Percentiles rank a stretch among this genome's conserved stretches.
phyloP scores from a whole-genome alignment of 1,140 invertebrate genomes.

The Drosophila hydei region DNA sequence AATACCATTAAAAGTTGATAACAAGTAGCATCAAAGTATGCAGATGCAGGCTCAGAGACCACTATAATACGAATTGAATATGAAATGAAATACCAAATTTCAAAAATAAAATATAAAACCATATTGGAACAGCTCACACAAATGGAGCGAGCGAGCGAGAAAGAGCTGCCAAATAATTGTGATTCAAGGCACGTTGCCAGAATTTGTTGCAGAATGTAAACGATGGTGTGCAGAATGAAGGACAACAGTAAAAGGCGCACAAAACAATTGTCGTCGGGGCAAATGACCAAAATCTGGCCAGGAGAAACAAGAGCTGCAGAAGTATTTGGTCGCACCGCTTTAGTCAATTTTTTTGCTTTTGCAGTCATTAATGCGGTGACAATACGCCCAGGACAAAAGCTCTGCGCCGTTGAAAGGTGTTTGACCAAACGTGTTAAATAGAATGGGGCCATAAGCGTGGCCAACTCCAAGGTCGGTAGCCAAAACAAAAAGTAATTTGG shows the following conservation, averaged over 20 bases:
- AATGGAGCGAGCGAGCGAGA: conserved; percentile 19
- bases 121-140: conserved; percentile 42
- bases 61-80: conserved; percentile 31
- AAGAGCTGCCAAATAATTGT: conserved; percentile 67
- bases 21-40: conserved; percentile 68
- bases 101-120: conserved; percentile 13
- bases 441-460: conserved; percentile 28
- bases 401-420: conserved; percentile 53
- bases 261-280: conserved; percentile 67
- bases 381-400: conserved; percentile 24
- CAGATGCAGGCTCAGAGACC: conserved; percentile 39
- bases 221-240: conserved; percentile 62
- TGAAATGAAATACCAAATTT: conserved; percentile 11
- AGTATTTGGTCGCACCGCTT: conserved; percentile 24
- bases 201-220: conserved; percentile 77
- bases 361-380: conserved; percentile 69
- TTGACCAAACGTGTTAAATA: conserved; percentile 73
- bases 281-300: conserved; percentile 50
- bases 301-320: conserved; percentile 19
- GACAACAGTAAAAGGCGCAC: conserved; percentile 74
- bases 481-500: conserved; percentile 74
- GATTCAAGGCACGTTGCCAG: conserved; percentile 75
- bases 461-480: conserved; percentile 53
- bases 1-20: conserved; percentile 76
- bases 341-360: conserved; percentile 1